phyloP scores from a whole-genome alignment of 1,140 invertebrate genomes.

The Drosophila sproati region DNA sequence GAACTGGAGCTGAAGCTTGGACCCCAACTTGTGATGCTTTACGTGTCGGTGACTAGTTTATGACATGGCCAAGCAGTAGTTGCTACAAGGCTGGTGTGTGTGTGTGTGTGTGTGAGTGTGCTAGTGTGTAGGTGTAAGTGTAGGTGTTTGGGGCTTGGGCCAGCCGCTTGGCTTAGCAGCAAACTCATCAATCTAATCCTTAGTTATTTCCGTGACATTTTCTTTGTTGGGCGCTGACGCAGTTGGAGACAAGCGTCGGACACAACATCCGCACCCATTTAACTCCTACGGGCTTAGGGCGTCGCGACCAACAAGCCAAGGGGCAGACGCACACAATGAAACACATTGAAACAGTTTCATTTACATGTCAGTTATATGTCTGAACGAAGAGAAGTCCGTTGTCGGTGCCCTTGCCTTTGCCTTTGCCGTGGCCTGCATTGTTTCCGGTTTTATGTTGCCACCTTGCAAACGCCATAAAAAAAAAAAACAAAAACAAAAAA shows the following conservation, averaged over 20 bases:
- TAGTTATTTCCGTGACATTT: constrained; percentile 80
- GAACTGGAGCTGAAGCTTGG: not conserved
- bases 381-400: constrained; percentile 13
- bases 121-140: too few relatives aligned
- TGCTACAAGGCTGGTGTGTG: not conserved
- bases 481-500: constrained; percentile 47
- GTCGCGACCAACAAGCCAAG: not conserved
- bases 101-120: too few relatives aligned
- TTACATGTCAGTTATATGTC: constrained; percentile 72
- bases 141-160: not conserved
- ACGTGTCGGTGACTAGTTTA: constrained; percentile 41
- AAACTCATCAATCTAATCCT: constrained; percentile 81
- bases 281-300: constrained; percentile 55
- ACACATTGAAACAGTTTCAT: constrained; percentile 67
- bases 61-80: constrained; percentile 24
- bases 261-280: constrained; percentile 60
- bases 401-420: not conserved
- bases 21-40: constrained; percentile 16
- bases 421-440: constrained; percentile 4
- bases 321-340: constrained; percentile 25
- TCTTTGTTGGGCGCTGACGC: constrained; percentile 65
- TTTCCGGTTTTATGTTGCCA: constrained; percentile 71
- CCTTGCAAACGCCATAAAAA: constrained; percentile 69
- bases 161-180: constrained; percentile 65
- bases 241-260: constrained; percentile 29